Percentiles rank a stretch among this genome's conserved stretches.
Evolutionary conservation across 2,888 invertebrate species (phyloP).

Genomic region (Acholoe squamosa): DNA sequence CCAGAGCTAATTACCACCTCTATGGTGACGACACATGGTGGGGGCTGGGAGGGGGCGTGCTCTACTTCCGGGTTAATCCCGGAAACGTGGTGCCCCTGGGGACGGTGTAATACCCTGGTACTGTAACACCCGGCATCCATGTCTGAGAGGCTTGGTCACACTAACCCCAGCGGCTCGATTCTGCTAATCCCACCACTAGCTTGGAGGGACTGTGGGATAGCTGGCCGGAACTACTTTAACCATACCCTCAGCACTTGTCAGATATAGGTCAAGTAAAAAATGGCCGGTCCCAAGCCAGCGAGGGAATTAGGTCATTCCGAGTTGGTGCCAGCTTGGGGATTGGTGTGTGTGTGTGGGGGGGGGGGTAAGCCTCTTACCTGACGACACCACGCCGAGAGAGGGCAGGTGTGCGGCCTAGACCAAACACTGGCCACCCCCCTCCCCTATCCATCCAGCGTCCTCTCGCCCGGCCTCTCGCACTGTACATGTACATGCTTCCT

Average conservation of each 20-base stretch:
- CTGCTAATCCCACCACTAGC: too few species aligned
- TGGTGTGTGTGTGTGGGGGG: too few species aligned
- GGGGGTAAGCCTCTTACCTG: conserved; percentile 3
- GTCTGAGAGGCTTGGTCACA: not conserved
- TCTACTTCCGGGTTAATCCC: not conserved
- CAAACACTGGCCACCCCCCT: not conserved
- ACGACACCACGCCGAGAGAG: not conserved
- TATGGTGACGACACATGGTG: not conserved
- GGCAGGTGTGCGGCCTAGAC: not conserved
- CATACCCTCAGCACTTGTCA: too few species aligned
- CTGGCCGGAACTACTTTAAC: too few species aligned
- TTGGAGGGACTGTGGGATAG: too few species aligned
- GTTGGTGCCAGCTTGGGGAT: too few species aligned
- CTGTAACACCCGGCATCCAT: not conserved
- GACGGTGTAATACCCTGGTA: not conserved
- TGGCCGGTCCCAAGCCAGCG: too few species aligned
- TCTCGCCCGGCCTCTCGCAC: not conserved
- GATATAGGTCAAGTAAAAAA: too few species aligned
- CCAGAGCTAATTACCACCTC: not conserved
- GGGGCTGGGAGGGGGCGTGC: not conserved
- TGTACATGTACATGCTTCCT: not conserved
- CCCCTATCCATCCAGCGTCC: not conserved
- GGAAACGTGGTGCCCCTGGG: not conserved
- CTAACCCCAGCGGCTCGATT: too few species aligned
- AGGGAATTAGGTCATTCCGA: too few species aligned